Evolutionary conservation across 2,888 invertebrate genomes (phyloP), one percentile per base, ranked within the genome.

Genomic region (Oxyteleia sp.): DNA sequence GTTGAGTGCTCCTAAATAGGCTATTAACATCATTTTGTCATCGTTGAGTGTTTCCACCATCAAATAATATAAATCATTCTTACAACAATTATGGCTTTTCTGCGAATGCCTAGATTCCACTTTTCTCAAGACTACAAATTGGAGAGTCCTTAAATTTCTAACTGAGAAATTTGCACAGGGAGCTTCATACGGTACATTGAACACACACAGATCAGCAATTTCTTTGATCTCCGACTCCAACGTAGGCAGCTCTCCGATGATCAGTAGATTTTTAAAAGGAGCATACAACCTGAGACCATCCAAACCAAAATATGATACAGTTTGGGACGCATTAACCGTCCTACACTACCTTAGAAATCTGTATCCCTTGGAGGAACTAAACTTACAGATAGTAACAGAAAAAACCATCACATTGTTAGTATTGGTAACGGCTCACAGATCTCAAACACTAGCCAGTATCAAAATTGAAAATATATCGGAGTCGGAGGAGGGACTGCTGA

Each of bases 401-500:
- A 64, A 59, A 51, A 43, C 74, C 7, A 64, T 74, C 0, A 84
- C 64, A n/a, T 45, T 87, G 29, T 23, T 87, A 23, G 84, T 84
- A 0, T 45, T 87, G 8, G 61, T 68, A 7, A 87, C 86, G 4
- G 86, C 79, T n/a, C 84, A 87, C 10, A 63, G 84, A 35, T 57
- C 63, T 0, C 85, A 84, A 64, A 85, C 82, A 0, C 45, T 86
- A 13, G 38, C 83, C 15, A 59, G 35, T 7, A 85, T 87, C 23
- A 78, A 68, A 1, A 75, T 85, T 4, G 29, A 20, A 13, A 84
- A 84, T 49, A 82, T 85, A 16, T 18, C 15, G 3, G 23, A 7
- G 26, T 29, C 47, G 13, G 16, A 26, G 7, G 32, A n/a, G n/a
- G 49, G 69, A 11, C 2, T 85, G 0, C 53, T 71, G 49, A 76